Percentiles rank a stretch among this genome's conserved stretches.
These are phyloP conservation scores for Lutjanus argentimaculatus DNA, from an alignment of 2,797 vertebrate genomes.

Conservation along the genomic window DNA sequence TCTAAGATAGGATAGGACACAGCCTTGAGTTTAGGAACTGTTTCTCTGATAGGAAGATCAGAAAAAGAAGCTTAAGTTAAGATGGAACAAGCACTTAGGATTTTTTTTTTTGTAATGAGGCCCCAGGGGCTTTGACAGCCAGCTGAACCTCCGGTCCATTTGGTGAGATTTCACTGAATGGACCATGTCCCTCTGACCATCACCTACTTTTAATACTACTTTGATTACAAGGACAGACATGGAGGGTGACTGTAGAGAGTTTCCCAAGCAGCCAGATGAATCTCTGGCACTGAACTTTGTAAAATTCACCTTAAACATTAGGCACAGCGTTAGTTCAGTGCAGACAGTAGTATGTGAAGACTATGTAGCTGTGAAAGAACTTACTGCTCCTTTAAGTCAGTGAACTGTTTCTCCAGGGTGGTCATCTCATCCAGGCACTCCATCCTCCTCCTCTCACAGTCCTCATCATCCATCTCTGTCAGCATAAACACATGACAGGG, in stretches of 20 bases:
- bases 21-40: too few relatives aligned
- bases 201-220: neutral
- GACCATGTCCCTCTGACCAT: neutral
- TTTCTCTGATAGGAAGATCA: too few relatives aligned
- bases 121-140: neutral
- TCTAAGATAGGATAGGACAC: too few relatives aligned
- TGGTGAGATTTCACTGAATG: neutral
- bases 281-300: neutral
- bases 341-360: neutral
- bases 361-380: constrained; percentile 60
- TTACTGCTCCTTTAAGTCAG: constrained; percentile 99
- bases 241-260: too few relatives aligned
- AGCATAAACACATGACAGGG: constrained; percentile 42
- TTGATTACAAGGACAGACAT: neutral
- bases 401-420: constrained; percentile 99
- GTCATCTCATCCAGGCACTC: constrained; percentile 99
- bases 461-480: constrained; percentile 99
- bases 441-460: constrained; percentile 98
- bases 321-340: fast-evolving
- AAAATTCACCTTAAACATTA: too few relatives aligned
- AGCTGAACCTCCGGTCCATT: neutral
- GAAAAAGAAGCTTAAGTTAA: too few relatives aligned
- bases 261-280: neutral
- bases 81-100: too few relatives aligned
- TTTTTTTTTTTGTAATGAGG: too few relatives aligned